Evolutionary conservation across 2,113 vertebrate genomes (phyloP).

Genomic region (Centropus unirufus): DNA sequence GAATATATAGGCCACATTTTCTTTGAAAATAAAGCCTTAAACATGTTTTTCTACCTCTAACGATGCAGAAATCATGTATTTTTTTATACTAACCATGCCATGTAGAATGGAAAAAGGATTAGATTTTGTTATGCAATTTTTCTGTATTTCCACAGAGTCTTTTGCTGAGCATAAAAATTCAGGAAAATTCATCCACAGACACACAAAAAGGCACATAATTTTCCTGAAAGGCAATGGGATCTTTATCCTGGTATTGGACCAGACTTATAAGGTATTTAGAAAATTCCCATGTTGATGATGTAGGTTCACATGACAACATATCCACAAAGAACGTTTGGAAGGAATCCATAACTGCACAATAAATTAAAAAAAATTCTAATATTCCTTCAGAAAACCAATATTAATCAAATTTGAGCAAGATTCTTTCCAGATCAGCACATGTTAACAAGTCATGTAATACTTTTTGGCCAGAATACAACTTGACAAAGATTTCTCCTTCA

Average conservation of each 20-base stretch:
- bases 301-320: not conserved
- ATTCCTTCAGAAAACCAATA: not conserved
- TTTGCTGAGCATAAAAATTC: not conserved
- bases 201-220: not conserved
- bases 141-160: not conserved
- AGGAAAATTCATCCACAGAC: not conserved
- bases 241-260: not conserved
- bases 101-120: not conserved
- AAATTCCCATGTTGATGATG: rapidly evolving
- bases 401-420: not conserved
- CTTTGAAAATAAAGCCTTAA: not conserved
- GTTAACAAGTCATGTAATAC: not conserved
- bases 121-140: rapidly evolving
- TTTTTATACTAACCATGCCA: not conserved
- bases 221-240: not conserved
- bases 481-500: not conserved
- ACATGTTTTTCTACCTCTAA: not conserved
- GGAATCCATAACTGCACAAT: not conserved
- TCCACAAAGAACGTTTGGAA: not conserved
- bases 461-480: not conserved
- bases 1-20: not conserved
- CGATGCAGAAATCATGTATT: not conserved
- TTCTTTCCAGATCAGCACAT: not conserved
- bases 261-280: not conserved
- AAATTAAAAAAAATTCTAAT: not conserved